Conservation (phyloP, 2,113 vertebrate species). For the Notarius quadriscutis region DNA sequence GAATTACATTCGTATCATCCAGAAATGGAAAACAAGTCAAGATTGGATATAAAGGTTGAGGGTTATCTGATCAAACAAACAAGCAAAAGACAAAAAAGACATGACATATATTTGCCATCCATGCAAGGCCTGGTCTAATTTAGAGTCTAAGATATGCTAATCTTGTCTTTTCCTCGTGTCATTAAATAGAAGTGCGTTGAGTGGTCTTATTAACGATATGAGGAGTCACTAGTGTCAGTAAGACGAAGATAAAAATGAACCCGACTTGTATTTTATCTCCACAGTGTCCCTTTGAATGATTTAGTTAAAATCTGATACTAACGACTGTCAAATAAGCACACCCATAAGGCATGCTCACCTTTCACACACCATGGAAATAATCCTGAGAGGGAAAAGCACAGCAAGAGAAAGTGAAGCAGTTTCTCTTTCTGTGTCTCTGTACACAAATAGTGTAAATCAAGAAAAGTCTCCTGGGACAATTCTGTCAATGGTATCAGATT, state of each 20-base stretch:
- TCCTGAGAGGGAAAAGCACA: background rate
- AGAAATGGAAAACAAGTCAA: background rate
- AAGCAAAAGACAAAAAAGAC: background rate
- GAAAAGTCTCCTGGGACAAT: background rate
- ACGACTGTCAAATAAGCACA: background rate
- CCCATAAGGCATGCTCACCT: background rate
- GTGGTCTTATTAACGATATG: constrained; percentile 44
- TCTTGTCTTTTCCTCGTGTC: constrained; percentile 25
- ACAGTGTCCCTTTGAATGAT: background rate
- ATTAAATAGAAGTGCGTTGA: constrained; percentile 41
- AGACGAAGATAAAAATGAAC: background rate
- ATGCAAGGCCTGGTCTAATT: constrained; percentile 15
- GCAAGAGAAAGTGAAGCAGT: background rate
- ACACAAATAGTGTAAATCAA: too few relatives aligned
- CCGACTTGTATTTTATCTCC: background rate
- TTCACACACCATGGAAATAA: background rate
- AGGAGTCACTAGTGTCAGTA: constrained; percentile 11
- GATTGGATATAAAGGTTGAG: background rate
- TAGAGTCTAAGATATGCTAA: constrained; percentile 26
- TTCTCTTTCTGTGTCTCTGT: background rate
- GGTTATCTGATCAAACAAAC: background rate
- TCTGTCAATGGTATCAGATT: constrained; percentile 51
- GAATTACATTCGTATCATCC: background rate
- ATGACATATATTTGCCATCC: background rate
- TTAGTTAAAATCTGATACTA: constrained; percentile 24